Percentiles rank a stretch among this genome's conserved stretches.
Evolutionary conservation across 2,888 invertebrate genomes (phyloP).

Genomic region (Heliconius cydno): DNA sequence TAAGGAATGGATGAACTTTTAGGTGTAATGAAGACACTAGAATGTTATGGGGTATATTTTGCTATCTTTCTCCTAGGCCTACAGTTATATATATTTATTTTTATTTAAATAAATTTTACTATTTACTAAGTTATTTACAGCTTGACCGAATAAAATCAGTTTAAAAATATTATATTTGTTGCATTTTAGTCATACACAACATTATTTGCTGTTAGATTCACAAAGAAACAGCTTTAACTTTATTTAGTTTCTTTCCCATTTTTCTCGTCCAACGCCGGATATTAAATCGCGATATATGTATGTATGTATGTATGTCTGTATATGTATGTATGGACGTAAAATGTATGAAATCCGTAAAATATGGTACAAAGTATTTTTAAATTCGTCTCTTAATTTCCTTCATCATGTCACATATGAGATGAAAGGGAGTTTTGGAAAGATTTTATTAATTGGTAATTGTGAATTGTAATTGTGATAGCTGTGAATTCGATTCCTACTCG

Average conservation of each 20-base stretch:
- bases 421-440: no score
- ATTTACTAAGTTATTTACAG: no score
- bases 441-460: no score
- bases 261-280: conserved; percentile 18
- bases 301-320: background rate
- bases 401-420: background rate
- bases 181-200: background rate
- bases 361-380: background rate
- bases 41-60: background rate
- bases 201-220: background rate
- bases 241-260: conserved; percentile 2
- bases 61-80: background rate
- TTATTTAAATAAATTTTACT: no score
- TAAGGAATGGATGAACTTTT: conserved; percentile 43
- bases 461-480: no score
- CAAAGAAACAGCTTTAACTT: conserved; percentile 4
- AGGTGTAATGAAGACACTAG: conserved; percentile 14
- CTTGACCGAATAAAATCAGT: no score
- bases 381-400: conserved; percentile 13
- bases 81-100: background rate
- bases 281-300: background rate
- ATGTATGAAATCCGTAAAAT: background rate
- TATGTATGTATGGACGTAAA: background rate
- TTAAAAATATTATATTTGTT: no score
- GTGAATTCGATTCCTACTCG: no score